Evolutionary conservation across 35 echinoderm and acorn worm genomes (phyloP), one percentile per base, ranked within the genome.

Genomic region (Chiridota heheva): DNA sequence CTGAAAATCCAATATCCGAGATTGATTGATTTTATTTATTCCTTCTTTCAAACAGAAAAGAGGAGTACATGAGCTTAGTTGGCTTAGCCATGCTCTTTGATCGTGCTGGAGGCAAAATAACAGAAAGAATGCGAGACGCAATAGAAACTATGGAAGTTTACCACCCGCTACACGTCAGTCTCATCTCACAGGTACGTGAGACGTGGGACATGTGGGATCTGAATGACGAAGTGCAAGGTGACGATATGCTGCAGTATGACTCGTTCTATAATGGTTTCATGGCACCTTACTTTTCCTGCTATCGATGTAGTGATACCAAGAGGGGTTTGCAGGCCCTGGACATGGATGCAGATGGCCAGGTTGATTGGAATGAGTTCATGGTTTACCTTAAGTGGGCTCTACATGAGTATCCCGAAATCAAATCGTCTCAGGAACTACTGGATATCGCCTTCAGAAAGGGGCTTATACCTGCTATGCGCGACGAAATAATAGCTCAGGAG

Each of bases 221-320:
- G 27, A 77, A 65, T 20, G 84, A 68, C 43, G 60, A 64, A 22
- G 81, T 36, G 4, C 38, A 87, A 37, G 47, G 47, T 0, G 84
- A 87, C 73, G 58, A 87, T 33, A 79, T 45, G 61, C 84, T 87
- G 1, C 33, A 64, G 44, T 87, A 65, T 22, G 72, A 79, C 60
- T 42, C 55, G 28, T 87, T 87, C 74, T 87, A 87, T 60, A 80
- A 80, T 33, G 84, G 84, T 18, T 87, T 87, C 60, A 87, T 87
- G 84, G 53, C 82, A 17, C 82, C 69, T 2, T 74, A 74, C 44
- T 74, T 74, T 38, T 39, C 36, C 36, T 74, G 70, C 70, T 74
- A 74, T 26, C 70, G 70, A 3, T 74, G 70, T 25, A 46, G 48
- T 22, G 70, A 74, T 43, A 74, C 38, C 26, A 16, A 46, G 41